phyloP scores from a whole-genome alignment of 2,888 invertebrate species.

The Formica aserva region DNA sequence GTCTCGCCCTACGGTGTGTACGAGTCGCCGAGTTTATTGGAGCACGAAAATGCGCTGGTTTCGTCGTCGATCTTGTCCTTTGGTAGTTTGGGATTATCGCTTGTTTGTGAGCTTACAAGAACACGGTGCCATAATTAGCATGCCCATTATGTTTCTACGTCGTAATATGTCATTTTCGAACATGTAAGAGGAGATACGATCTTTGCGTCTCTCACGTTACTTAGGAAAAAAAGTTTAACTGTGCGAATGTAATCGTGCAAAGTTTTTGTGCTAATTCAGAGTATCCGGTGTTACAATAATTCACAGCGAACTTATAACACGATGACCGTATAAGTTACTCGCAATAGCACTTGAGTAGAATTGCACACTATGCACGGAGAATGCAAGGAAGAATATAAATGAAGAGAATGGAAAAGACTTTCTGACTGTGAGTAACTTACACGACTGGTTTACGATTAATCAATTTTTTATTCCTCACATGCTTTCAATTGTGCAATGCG shows the following conservation, averaged over 20 bases:
- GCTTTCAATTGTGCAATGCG: constrained; percentile 42
- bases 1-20: constrained; percentile 44
- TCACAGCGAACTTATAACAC: constrained; percentile 5
- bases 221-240: background rate
- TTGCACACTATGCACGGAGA: background rate
- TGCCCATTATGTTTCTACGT: background rate
- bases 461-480: constrained; percentile 29
- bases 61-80: constrained; percentile 54
- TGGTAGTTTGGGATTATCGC: constrained; percentile 11
- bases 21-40: constrained; percentile 65
- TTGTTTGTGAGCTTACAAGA: background rate
- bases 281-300: constrained; percentile 12
- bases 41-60: constrained; percentile 67
- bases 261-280: constrained; percentile 12
- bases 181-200: background rate
- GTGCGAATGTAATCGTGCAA: background rate
- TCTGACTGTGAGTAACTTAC: constrained; percentile 13
- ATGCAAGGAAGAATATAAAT: constrained; percentile 21
- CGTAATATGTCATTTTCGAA: background rate
- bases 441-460: constrained; percentile 35
- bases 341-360: constrained; percentile 1
- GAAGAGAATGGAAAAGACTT: constrained; percentile 29
- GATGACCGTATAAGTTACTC: constrained; percentile 1
- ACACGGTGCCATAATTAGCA: constrained; percentile 17
- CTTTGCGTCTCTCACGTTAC: background rate